Conservation (phyloP, 2,113 vertebrate genomes). For the Gobiocypris rarus region DNA sequence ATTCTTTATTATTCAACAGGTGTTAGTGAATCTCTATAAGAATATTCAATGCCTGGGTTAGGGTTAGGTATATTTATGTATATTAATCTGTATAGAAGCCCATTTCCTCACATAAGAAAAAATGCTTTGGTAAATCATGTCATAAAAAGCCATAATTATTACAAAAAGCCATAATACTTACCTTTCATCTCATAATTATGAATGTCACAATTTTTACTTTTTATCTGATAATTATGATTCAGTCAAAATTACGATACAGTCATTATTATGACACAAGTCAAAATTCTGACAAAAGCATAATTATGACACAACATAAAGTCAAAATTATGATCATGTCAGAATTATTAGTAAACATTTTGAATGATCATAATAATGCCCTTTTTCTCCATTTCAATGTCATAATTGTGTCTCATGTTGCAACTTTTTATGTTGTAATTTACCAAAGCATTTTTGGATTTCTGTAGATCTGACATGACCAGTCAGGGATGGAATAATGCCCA, state of each 20-base stretch:
- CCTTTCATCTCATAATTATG: not conserved
- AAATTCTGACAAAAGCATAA: not conserved
- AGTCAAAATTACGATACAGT: not conserved
- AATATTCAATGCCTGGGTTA: not conserved
- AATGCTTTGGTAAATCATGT: too few species aligned
- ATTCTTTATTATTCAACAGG: too few species aligned
- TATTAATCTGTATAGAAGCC: too few species aligned
- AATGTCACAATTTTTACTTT: not conserved
- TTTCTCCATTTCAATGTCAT: not conserved
- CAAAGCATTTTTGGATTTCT: not conserved
- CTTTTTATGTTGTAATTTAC: not conserved
- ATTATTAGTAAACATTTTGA: too few species aligned
- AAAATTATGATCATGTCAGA: too few species aligned
- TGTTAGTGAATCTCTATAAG: too few species aligned
- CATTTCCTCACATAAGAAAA: too few species aligned
- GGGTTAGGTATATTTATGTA: too few species aligned
- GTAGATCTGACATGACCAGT: not conserved
- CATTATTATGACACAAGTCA: too few species aligned
- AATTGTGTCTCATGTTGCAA: not conserved
- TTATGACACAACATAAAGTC: not conserved
- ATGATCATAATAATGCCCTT: too few species aligned
- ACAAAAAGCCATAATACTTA: too few species aligned
- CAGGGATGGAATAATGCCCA: not conserved
- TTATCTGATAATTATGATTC: too few species aligned
- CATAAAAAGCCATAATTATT: not conserved